Conservation (phyloP, 2,888 invertebrate genomes). For the Papilio elwesi region DNA sequence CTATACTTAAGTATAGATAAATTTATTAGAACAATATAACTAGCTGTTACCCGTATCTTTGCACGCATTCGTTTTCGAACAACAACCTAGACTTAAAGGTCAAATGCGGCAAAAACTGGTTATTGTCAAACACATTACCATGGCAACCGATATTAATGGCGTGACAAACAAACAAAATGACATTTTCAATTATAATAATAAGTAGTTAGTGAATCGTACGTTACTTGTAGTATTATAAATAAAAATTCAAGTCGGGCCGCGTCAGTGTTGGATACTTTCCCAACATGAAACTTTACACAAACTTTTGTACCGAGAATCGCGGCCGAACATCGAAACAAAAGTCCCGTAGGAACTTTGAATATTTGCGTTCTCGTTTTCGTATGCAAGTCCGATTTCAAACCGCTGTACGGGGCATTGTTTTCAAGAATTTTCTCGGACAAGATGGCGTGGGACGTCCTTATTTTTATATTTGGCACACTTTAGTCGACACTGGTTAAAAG, state of each 20-base stretch:
- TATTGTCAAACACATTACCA: too few relatives aligned
- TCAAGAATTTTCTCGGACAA: constrained; percentile 26
- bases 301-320: constrained; percentile 24
- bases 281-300: constrained; percentile 24
- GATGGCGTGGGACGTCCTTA: constrained; percentile 8
- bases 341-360: constrained; percentile 31
- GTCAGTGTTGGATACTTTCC: constrained; percentile 29
- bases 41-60: too few relatives aligned
- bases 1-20: too few relatives aligned
- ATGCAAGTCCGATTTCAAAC: constrained; percentile 24
- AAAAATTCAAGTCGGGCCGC: constrained; percentile 39
- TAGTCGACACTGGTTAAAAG: not conserved
- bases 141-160: too few relatives aligned
- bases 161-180: too few relatives aligned
- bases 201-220: too few relatives aligned
- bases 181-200: too few relatives aligned
- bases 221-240: not conserved
- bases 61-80: too few relatives aligned
- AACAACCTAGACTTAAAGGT: too few relatives aligned
- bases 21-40: too few relatives aligned
- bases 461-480: constrained; percentile 29
- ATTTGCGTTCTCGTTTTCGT: constrained; percentile 29
- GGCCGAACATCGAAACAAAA: constrained; percentile 28
- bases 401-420: constrained; percentile 29
- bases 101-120: too few relatives aligned